A percentile compares a stretch with the other conserved stretches of the same genome.
These are phyloP conservation scores for Hemithea aestivaria DNA, from an alignment of 2,888 invertebrate genomes.

Conservation along the genomic window DNA sequence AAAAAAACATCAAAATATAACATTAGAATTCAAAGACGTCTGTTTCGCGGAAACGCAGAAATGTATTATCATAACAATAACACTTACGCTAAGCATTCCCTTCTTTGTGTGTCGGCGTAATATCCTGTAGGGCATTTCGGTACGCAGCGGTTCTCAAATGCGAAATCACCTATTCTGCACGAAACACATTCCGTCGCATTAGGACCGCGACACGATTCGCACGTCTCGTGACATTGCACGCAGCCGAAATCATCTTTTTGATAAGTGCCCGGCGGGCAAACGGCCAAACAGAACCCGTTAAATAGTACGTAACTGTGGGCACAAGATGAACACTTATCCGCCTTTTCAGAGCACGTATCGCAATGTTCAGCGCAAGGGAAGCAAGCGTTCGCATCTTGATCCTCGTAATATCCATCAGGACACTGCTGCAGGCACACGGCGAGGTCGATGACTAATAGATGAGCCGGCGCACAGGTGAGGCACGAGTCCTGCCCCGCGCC, in stretches of 20 bases:
- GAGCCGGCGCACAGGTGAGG: slow-evolving; percentile 89
- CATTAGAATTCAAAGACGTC: slow-evolving; percentile 23
- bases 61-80: slow-evolving; percentile 43
- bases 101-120: slow-evolving; percentile 86
- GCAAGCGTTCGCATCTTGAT: slow-evolving; percentile 87
- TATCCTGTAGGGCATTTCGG: slow-evolving; percentile 85
- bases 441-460: slow-evolving; percentile 89
- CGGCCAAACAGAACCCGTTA: slow-evolving; percentile 90
- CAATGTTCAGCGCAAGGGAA: slow-evolving; percentile 93
- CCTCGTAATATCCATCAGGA: slow-evolving; percentile 93
- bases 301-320: slow-evolving; percentile 92
- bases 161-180: slow-evolving; percentile 85
- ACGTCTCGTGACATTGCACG: slow-evolving; percentile 86
- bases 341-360: slow-evolving; percentile 89
- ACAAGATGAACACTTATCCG: slow-evolving; percentile 92
- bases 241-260: slow-evolving; percentile 93
- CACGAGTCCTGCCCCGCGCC: slow-evolving; percentile 93
- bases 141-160: slow-evolving; percentile 85
- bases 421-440: slow-evolving; percentile 85
- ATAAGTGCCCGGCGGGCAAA: slow-evolving; percentile 90
- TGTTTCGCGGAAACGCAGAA: slow-evolving; percentile 17
- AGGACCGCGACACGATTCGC: slow-evolving; percentile 90
- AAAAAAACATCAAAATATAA: slow-evolving; percentile 22
- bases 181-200: slow-evolving; percentile 88
- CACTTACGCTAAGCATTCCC: slow-evolving; percentile 84